Evolutionary conservation across 1,140 invertebrate genomes (phyloP).

Genomic region (Palaemon carinicauda): DNA sequence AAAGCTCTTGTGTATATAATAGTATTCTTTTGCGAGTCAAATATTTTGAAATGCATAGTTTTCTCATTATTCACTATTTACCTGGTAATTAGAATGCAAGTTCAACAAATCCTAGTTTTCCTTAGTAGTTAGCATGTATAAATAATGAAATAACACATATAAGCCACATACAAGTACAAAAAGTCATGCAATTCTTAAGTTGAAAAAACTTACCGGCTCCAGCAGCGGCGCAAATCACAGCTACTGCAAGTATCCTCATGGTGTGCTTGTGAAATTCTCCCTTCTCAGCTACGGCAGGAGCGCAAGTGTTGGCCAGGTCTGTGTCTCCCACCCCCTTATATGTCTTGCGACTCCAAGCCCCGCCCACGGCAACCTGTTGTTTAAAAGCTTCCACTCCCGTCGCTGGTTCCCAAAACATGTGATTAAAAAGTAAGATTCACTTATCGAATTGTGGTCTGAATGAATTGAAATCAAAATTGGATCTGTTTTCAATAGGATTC

Average conservation of each 20-base stretch:
- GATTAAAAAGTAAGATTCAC: neutral
- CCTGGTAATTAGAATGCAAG: no score
- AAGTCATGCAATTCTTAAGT: neutral
- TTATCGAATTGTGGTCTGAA: neutral
- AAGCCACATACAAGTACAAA: neutral
- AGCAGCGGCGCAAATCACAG: constrained; percentile 26
- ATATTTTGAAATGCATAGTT: no score
- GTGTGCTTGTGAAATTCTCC: neutral
- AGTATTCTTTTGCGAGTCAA: no score
- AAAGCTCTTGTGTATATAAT: no score
- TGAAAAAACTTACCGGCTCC: constrained; percentile 35
- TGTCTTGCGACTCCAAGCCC: neutral
- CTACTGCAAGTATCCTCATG: constrained; percentile 48
- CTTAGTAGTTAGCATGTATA: no score
- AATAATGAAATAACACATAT: no score
- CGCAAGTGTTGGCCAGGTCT: neutral
- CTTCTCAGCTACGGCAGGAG: constrained; percentile 4
- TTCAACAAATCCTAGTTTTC: no score
- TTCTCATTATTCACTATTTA: no score
- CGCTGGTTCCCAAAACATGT: neutral
- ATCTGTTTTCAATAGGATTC: no score
- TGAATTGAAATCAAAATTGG: no score
- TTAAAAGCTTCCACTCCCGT: neutral
- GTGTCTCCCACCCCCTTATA: neutral
- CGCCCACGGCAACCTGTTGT: neutral